Evolutionary conservation across 2,888 invertebrate species (phyloP).

Genomic region (Acanthosepion lycidas): DNA sequence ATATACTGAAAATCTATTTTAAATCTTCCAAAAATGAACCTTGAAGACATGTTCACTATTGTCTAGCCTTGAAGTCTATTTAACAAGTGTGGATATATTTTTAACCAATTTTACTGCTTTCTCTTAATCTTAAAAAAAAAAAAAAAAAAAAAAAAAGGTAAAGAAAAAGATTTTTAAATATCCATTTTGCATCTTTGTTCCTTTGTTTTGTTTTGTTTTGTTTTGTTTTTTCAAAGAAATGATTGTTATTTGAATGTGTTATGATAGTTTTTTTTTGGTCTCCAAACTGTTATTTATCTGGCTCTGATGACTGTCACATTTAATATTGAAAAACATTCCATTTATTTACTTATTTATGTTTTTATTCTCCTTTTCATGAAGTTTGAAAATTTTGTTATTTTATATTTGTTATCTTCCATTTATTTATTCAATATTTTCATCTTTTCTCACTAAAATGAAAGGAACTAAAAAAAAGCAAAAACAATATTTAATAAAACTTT

Average conservation of each 20-base stretch:
- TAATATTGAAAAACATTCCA: background rate
- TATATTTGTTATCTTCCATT: no score
- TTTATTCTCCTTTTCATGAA: no score
- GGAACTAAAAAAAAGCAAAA: background rate
- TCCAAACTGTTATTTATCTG: background rate
- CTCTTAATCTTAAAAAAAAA: background rate
- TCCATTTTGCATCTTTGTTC: background rate
- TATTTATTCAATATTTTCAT: no score
- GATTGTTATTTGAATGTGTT: background rate
- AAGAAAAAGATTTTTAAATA: background rate
- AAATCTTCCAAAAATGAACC: background rate
- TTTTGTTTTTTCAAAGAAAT: background rate
- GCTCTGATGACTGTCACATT: background rate
- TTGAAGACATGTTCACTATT: background rate
- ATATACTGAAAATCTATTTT: background rate
- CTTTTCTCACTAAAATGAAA: no score
- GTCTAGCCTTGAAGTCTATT: background rate
- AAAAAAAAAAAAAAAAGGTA: no score
- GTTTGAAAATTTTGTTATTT: no score
- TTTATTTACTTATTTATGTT: background rate
- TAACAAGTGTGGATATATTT: slow-evolving; percentile 4
- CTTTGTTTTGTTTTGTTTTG: background rate
- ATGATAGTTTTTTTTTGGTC: background rate
- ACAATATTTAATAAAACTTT: background rate
- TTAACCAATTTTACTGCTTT: background rate